A percentile compares a stretch with the other conserved stretches of the same genome.
Conservation (phyloP, 2,888 invertebrate species). For the Lissonota sp. region DNA sequence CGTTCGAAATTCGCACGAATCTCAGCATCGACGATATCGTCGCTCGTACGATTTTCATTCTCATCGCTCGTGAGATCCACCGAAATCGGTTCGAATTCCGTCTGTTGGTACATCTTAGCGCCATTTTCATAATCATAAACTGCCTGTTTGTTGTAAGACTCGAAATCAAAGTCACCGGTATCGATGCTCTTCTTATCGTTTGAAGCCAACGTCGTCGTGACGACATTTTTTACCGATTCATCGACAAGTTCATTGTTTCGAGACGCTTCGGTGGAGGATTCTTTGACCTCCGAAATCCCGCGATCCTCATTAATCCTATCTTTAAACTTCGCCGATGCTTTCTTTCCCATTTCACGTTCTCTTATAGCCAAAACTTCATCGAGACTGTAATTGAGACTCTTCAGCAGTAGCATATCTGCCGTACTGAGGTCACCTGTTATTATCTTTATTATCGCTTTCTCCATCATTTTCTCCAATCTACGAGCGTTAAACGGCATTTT, state of each 20-base stretch:
- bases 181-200: constrained; percentile 33
- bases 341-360: constrained; percentile 74
- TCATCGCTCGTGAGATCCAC: constrained; percentile 4
- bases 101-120: constrained; percentile 68
- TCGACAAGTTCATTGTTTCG: not conserved
- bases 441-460: constrained; percentile 80
- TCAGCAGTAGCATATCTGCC: constrained; percentile 77
- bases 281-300: too few species aligned
- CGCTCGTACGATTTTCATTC: constrained; percentile 40
- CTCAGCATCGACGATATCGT: constrained; percentile 29
- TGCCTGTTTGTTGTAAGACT: constrained; percentile 79
- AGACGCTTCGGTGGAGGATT: too few species aligned
- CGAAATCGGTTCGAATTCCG: constrained; percentile 44
- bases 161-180: constrained; percentile 67
- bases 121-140: constrained; percentile 80
- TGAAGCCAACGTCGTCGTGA: constrained; percentile 14
- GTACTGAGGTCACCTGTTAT: constrained; percentile 79
- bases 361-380: constrained; percentile 79
- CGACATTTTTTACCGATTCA: constrained; percentile 26
- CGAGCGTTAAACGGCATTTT: constrained; percentile 74
- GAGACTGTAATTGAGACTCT: constrained; percentile 79
- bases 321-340: constrained; percentile 51
- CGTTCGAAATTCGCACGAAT: constrained; percentile 72
- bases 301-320: constrained; percentile 3
- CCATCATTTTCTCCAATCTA: constrained; percentile 79